Base-by-base conservation (phyloP, 1,140 invertebrate species). In the Anastatus disparis region DNA sequence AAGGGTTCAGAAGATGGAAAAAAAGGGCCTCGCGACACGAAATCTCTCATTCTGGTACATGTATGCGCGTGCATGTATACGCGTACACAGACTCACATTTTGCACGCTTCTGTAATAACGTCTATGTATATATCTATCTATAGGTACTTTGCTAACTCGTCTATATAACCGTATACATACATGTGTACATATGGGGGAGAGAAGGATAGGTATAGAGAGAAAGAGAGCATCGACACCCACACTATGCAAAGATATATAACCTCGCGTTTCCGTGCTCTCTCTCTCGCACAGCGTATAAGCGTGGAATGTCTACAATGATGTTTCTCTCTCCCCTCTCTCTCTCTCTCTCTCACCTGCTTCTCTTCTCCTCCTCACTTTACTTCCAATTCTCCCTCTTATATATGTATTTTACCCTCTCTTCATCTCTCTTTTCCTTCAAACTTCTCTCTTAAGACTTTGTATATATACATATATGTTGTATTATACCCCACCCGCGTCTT, bases 251-350 rank as follows among this genome's bases (percentile, higher is more conserved):
- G 52, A 40, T n/a, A n/a, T n/a, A n/a, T 53, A 64, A 63, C 48
- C 68, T 63, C 68, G 68, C 68, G 68, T 64, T 70, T 70, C 67
- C 58, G 67, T 50, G 67, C 67, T 62, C 58, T 58, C 52, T 55
- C 64, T 61, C 56, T 35, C 40, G n/a, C 27, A 27, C 40, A 20
- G n/a, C n/a, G n/a, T n/a, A n/a, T n/a, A n/a, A n/a, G 38, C 59
- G 15, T 27, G 59, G 68, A 70, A 70, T 70, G 59, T 48, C 68
- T 64, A 70, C 68, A 70, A 70, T 70, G 61, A 70, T 58, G 59
- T 70, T 40, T 48, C 29, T 44, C 31, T 27, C 35, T 50, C 59
- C 27, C 3, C 10, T 20, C 52, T 26, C 35, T 17, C 15, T 9
- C 48, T 29, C 62, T 50, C 29, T 52, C 46, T 22, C 62, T 50